Conservation (phyloP, 1,140 invertebrate species). For the Druon quercuslanigerum region DNA sequence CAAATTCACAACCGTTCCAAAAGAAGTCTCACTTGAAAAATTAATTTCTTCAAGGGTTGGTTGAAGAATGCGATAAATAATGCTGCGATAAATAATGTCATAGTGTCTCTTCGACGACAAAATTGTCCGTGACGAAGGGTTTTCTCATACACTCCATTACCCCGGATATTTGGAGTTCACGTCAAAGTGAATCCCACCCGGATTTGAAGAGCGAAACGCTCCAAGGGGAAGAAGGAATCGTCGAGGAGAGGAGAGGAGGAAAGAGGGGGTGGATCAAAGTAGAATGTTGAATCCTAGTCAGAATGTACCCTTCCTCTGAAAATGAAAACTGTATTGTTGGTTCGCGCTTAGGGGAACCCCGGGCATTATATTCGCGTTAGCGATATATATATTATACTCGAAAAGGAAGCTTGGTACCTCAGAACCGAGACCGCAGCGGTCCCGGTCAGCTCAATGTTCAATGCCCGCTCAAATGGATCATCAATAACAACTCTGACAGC, state of each 20-base stretch:
- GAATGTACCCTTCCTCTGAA: constrained; percentile 59
- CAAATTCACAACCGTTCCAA: no score
- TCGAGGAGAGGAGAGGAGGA: constrained; percentile 38
- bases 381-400: constrained; percentile 15
- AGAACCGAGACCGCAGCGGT: constrained; percentile 41
- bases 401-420: constrained; percentile 47
- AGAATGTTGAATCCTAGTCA: constrained; percentile 19
- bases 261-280: constrained; percentile 39
- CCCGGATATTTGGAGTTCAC: constrained; percentile 58
- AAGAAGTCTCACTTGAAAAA: no score
- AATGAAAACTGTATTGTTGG: constrained; percentile 70
- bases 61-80: constrained; percentile 65
- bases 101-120: constrained; percentile 58
- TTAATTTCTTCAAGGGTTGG: no score
- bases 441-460: constrained; percentile 58
- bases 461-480: constrained; percentile 57
- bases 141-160: constrained; percentile 69
- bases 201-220: background rate
- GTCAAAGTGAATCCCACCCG: constrained; percentile 58
- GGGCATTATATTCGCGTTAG: constrained; percentile 70
- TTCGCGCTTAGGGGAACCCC: constrained; percentile 45
- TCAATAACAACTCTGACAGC: constrained; percentile 71
- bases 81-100: constrained; percentile 66
- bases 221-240: constrained; percentile 44
- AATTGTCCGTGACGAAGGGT: constrained; percentile 70